Conservation (phyloP, 2,797 vertebrate species). For the Poeciliopsis presidionis region DNA sequence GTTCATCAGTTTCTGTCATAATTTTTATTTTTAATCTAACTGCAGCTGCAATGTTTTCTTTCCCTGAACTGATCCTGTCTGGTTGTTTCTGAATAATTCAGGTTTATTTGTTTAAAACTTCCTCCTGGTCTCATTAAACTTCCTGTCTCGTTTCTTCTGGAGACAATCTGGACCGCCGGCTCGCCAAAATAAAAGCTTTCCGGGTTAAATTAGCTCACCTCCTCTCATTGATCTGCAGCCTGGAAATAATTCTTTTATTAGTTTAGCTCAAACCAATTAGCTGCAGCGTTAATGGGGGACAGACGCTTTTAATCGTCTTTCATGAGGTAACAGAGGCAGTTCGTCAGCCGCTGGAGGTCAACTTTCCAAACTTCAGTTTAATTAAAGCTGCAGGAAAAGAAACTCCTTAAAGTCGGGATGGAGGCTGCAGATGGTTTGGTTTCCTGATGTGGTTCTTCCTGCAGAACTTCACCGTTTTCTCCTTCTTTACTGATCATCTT, state of each 20-base stretch:
- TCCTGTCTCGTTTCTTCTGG: background rate
- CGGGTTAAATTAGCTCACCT: slow-evolving; percentile 7
- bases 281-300: slow-evolving; percentile 43
- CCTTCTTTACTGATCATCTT: background rate
- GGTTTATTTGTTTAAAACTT: slow-evolving; percentile 1
- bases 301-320: slow-evolving; percentile 57
- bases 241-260: slow-evolving; percentile 3
- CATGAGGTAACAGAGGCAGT: slow-evolving; percentile 45
- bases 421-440: background rate
- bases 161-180: background rate
- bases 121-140: background rate
- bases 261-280: slow-evolving; percentile 55
- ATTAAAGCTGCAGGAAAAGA: slow-evolving; percentile 54
- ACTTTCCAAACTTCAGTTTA: slow-evolving; percentile 49
- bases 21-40: background rate
- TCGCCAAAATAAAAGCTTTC: background rate
- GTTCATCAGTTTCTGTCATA: background rate
- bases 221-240: slow-evolving; percentile 11
- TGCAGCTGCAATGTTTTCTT: background rate
- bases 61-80: background rate
- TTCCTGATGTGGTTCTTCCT: background rate
- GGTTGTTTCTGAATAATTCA: background rate
- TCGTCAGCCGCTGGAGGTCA: slow-evolving; percentile 50
- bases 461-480: background rate
- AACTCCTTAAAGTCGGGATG: slow-evolving; percentile 29